Base-by-base conservation (phyloP, 2,888 invertebrate species). In the Itoplectis maculator region DNA sequence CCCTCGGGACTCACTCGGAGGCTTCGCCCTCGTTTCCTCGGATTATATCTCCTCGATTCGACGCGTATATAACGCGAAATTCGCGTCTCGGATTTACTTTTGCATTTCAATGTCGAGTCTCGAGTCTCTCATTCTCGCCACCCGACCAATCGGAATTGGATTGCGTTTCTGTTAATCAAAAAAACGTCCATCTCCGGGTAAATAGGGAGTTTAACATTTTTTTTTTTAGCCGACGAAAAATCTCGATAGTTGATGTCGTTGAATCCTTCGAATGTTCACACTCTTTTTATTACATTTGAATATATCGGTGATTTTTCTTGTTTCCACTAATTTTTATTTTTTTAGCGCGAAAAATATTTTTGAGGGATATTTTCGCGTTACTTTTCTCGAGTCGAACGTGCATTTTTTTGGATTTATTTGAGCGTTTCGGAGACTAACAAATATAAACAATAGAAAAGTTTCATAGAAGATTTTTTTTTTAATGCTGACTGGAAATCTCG, bases 21-120 rank as follows among this genome's bases (percentile, higher is more conserved):
- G 42, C 70, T 70, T 47, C 70, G 23, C 56, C 70, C 56, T 70
- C 56, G 42, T 70, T 70, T 11, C 56, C 70, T 23, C 45, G 70
- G 70, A 56, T 70, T 45, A 42, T 70, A 42, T 70, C n/a, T 56
- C 20, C 42, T 15, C n/a, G 42, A 70, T 70, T 42, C 56, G 42
- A 45, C 37, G n/a, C n/a, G 35, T 40, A 40, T n/a, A 69, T 29
- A 29, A 29, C 56, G n/a, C 37, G 40, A 23, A 54, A 69, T 54
- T 54, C 5, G 40, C 69, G 8, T 69, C 40, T 69, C 54, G 54
- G 54, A 69, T 54, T 69, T 37, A 37, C 37, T 18, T 37, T 51
- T 51, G 51, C 54, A 51, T 54, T 69, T 29, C 29, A 51, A 51
- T 51, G 51, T 0, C 20, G 8, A 6, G 6, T 18, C 18, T 49